Evolutionary conservation across 2,113 vertebrate species (phyloP).

Genomic region (Melierax canorus): DNA sequence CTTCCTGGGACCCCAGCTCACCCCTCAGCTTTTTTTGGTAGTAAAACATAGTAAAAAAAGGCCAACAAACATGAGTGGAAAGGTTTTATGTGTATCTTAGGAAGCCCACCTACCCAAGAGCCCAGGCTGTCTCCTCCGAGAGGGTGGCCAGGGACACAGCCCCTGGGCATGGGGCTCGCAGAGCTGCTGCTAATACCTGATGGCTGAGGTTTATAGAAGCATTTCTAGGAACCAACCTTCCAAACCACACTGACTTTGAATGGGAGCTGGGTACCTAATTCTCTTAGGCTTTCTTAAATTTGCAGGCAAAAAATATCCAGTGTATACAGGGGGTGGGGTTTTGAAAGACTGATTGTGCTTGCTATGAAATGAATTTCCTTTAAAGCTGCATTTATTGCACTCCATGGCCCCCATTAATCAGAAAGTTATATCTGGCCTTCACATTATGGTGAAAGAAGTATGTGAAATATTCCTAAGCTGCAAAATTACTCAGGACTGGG

Average conservation of each 20-base stretch:
- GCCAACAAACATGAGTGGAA: fast-evolving
- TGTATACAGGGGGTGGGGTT: background rate
- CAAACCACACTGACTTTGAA: background rate
- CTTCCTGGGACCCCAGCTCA: background rate
- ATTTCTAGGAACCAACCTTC: background rate
- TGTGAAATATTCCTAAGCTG: constrained; percentile 54
- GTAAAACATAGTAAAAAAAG: background rate
- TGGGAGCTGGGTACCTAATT: background rate
- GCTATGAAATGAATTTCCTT: constrained; percentile 37
- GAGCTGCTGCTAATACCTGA: background rate
- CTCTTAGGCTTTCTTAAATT: background rate
- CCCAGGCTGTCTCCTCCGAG: background rate
- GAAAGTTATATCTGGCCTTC: constrained; percentile 43
- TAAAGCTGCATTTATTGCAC: constrained; percentile 48
- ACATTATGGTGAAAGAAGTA: constrained; percentile 36
- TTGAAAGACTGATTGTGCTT: constrained; percentile 23
- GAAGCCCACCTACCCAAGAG: background rate
- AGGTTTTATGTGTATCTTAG: background rate
- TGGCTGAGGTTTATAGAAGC: background rate
- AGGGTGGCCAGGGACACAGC: background rate
- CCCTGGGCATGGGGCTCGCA: no score
- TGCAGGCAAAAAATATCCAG: background rate
- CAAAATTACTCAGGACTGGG: constrained; percentile 28
- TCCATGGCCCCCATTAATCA: constrained; percentile 42
- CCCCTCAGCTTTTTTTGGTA: background rate